These are phyloP conservation scores for Drosophila santomea DNA, from an alignment of 1,140 invertebrate species.

Conservation along the genomic window DNA sequence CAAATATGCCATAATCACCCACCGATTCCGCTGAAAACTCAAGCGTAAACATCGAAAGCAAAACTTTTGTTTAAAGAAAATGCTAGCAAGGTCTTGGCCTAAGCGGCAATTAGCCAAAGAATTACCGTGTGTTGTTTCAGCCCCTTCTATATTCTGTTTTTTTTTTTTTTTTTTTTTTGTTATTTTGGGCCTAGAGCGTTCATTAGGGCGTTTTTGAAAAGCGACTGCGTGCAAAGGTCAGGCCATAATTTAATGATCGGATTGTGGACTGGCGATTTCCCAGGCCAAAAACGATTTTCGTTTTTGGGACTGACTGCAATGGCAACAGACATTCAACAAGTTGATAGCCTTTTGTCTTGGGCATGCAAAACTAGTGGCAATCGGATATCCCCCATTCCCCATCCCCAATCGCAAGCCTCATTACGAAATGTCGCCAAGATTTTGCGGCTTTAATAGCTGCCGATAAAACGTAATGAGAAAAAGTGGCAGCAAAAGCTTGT, in stretches of 20 bases:
- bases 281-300: conserved; percentile 10
- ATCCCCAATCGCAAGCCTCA: conserved; percentile 37
- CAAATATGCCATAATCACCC: conserved; percentile 32
- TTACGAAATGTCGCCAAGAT: conserved; percentile 63
- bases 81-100: conserved; percentile 38
- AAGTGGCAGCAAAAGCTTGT: conserved; percentile 43
- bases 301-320: too few relatives aligned
- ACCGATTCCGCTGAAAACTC: conserved; percentile 21
- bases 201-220: conserved; percentile 35
- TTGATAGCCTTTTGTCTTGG: conserved; percentile 46
- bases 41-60: conserved; percentile 30
- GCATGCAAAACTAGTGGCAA: conserved; percentile 43
- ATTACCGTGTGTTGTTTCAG: conserved; percentile 30
- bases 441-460: conserved; percentile 57
- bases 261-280: not conserved
- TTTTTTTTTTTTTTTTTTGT: not conserved
- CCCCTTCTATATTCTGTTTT: conserved; percentile 12
- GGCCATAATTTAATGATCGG: conserved; percentile 21
- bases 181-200: conserved; percentile 17
- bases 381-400: conserved; percentile 8
- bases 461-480: conserved; percentile 61
- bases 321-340: conserved; percentile 42
- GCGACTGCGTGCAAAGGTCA: conserved; percentile 41
- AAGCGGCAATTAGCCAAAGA: conserved; percentile 48
- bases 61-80: conserved; percentile 45